These are phyloP conservation scores for Odontomachus brunneus DNA, from an alignment of 1,140 invertebrate species.

Conservation along the genomic window DNA sequence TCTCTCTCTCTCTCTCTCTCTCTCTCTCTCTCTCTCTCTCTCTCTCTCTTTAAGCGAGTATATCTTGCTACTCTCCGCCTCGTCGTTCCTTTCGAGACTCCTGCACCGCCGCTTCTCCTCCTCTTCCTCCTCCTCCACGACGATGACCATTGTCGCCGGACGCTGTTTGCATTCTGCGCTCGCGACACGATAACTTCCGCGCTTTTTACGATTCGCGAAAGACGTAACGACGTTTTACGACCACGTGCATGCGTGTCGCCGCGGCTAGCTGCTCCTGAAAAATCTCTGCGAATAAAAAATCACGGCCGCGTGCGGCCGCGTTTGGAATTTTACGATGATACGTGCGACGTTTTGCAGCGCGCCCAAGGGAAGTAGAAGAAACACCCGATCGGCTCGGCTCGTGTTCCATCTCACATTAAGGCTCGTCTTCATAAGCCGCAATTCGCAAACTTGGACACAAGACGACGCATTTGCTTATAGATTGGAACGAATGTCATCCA, in stretches of 20 bases:
- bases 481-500: too few species aligned
- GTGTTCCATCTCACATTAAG: too few species aligned
- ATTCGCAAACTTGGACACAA: too few species aligned
- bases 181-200: conserved; percentile 60
- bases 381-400: too few species aligned
- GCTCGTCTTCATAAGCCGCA: too few species aligned
- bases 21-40: too few species aligned
- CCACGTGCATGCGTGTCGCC: conserved; percentile 2
- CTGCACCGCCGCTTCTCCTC: neutral
- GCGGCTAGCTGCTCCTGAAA: conserved; percentile 1
- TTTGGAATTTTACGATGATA: conserved; percentile 40
- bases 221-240: conserved; percentile 40
- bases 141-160: conserved; percentile 34
- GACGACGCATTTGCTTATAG: too few species aligned
- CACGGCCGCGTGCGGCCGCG: conserved; percentile 4
- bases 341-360: too few species aligned
- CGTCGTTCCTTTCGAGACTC: conserved; percentile 20
- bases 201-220: conserved; percentile 63
- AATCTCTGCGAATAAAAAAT: conserved; percentile 21
- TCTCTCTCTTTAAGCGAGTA: too few species aligned
- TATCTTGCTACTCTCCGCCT: conserved; percentile 11
- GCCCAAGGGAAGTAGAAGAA: too few species aligned
- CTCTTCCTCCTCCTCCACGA: neutral
- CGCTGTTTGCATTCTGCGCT: conserved; percentile 40
- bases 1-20: conserved; percentile 7